Base-by-base conservation (phyloP, 2,797 vertebrate species). In the Eidolon dupreanum region DNA sequence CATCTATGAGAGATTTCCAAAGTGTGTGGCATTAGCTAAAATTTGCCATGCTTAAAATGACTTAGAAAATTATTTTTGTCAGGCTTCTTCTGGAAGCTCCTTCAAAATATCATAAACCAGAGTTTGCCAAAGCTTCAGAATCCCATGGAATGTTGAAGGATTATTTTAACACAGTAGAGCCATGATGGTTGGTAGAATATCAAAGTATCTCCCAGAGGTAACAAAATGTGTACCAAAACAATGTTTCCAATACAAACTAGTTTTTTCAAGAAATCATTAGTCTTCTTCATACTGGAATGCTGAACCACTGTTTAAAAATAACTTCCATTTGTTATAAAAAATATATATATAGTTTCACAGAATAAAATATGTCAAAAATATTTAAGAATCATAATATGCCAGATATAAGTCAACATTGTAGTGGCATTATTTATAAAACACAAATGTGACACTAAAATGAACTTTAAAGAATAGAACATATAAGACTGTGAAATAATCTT, bases 241-340 rank as follows among this genome's bases (percentile, higher is more conserved):
- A 55, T 61, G 46, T 75, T 96, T 94, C 74, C 36, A 91, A 81
- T 59, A 59, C 31, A 46, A 96, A 57, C 10, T 6, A 55, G 49
- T 66, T 91, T 55, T 51, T 74, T 53, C 24, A 91, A 91, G 43
- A 94, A 96, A 36, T 87, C 49, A 61, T 83, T 94, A 74, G 15
- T 79, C 51, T 78, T 89, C 51, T 93, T 88, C 83, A 49, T 49
- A 49, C 33, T 79, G 51, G 93, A 95, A 87, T 22, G 93, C 57
- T 94, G 73, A 59, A 94, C 46, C 28, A 53, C 28, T 96, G 55
- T 89, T 93, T 77, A n/a, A 86, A 93, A 97, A 93, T 83, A 96
- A 96, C 65, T 94, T 92, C 36, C 97, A 28, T 59, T 95, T 85
- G 43, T 91, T 95, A 96, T 91, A 92, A 96, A 96, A 94, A 94